phyloP scores from a whole-genome alignment of 2,113 vertebrate species.

The Colinus virginianus region DNA sequence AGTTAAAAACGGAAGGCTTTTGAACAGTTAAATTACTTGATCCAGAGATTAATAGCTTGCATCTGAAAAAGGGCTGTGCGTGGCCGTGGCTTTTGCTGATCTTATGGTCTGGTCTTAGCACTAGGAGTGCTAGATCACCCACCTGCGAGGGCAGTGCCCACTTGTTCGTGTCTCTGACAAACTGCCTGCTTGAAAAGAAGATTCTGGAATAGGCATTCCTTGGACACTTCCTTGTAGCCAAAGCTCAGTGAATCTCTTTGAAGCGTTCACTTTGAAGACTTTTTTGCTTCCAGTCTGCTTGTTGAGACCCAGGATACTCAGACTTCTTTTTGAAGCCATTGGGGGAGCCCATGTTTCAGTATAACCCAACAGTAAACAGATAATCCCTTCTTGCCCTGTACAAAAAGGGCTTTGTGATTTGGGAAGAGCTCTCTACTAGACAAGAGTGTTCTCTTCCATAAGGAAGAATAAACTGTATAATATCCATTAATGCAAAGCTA shows the following conservation, averaged over 20 bases:
- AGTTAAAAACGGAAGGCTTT: neutral
- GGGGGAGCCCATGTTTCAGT: neutral
- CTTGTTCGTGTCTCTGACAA: neutral
- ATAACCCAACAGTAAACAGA: neutral
- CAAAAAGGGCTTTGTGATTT: neutral
- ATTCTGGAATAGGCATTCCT: neutral
- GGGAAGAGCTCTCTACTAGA: neutral
- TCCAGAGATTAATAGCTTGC: neutral
- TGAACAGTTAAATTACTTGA: neutral
- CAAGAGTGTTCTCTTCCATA: neutral
- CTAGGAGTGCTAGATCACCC: fast-evolving
- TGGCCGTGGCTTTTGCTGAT: neutral
- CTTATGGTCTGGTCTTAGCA: neutral
- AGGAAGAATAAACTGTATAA: neutral
- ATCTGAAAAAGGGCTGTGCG: neutral
- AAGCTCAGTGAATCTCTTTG: neutral
- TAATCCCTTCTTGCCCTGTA: neutral
- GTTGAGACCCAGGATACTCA: neutral
- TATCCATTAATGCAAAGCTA: neutral
- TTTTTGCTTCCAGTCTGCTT: neutral
- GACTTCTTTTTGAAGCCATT: neutral
- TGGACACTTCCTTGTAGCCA: neutral
- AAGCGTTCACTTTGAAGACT: neutral
- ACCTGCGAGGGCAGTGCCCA: neutral
- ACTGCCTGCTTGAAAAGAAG: neutral